Base-by-base conservation (phyloP, 2,797 vertebrate genomes). In the Psittacula echo region DNA sequence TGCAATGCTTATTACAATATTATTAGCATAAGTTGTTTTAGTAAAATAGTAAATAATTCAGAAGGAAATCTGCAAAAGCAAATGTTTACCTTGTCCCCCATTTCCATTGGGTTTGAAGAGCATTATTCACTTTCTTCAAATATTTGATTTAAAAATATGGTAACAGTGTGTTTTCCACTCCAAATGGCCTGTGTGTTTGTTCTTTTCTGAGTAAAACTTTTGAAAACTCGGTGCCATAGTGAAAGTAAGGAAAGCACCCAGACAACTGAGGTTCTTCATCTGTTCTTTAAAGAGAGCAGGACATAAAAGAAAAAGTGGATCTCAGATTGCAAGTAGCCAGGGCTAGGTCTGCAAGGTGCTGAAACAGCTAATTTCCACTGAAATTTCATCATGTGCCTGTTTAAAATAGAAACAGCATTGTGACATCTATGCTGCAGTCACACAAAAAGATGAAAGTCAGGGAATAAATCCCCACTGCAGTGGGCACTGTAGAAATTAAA, bases 1-100 rank as follows among this genome's bases (percentile, higher is more conserved):
- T 89, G 48, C 61, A 22, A 56, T 84, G 22, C 37, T 93, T 90
- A 92, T 96, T 90, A 93, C 82, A 95, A 79, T 93, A 91, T 91
- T 95, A 95, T 97, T 97, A 96, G 32, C 91, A 95, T 89, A 89
- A 87, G 41, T 56, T 53, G 58, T 93, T 96, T 76, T 93, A 88
- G 72, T 53, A 64, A 95, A 85, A 70, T 62, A 81, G 80, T 97
- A 97, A 96, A 96, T 97, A 97, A 97, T 97, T 98, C 95, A 97
- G 87, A 80, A 81, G 74, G 62, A 94, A 96, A 88, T 93, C 94
- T 93, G 75, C 76, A 95, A 94, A 89, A 96, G 44, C 80, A 95
- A 97, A 97, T 92, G 22, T 74, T 95, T 90, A 34, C 58, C 26
- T 76, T 50, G 74, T 26, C 11, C 61, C 6, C 17, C 42, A 13